Percentiles rank a stretch among this genome's conserved stretches.
These are phyloP conservation scores for Drosophila micromelanica DNA, from an alignment of 1,140 invertebrate species.

Conservation along the genomic window DNA sequence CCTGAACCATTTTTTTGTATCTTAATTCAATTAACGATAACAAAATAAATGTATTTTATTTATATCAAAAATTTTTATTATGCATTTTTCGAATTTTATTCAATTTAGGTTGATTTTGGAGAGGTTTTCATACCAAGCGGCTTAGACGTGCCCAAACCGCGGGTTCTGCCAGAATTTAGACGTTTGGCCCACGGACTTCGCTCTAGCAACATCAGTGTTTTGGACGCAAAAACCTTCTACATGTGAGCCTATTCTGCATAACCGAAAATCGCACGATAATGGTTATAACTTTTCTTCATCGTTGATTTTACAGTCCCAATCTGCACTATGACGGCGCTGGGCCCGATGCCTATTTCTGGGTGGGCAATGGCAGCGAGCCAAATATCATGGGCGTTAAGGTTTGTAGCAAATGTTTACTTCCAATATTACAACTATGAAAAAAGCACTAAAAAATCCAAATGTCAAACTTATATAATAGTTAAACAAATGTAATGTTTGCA, in stretches of 20 bases:
- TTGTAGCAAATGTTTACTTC: slow-evolving; percentile 9
- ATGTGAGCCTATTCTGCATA: slow-evolving; percentile 40
- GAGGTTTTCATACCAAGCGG: slow-evolving; percentile 91
- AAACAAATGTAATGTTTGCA: no score
- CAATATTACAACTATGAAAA: no score
- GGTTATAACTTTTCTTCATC: not conserved
- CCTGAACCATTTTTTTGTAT: not conserved
- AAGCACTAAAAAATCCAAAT: no score
- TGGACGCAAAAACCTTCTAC: slow-evolving; percentile 96
- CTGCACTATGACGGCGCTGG: slow-evolving; percentile 95
- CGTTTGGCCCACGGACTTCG: slow-evolving; percentile 93
- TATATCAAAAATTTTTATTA: no score
- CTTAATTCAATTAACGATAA: no score
- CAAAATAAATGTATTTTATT: not conserved
- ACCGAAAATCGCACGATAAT: no score
- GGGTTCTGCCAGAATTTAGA: slow-evolving; percentile 93
- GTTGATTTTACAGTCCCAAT: slow-evolving; percentile 89
- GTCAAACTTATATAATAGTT: no score
- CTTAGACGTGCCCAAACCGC: slow-evolving; percentile 90
- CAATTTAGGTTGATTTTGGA: slow-evolving; percentile 92
- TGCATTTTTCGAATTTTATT: not conserved
- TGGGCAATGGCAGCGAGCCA: slow-evolving; percentile 93
- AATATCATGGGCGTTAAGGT: slow-evolving; percentile 93
- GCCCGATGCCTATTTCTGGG: slow-evolving; percentile 96
- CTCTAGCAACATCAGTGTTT: slow-evolving; percentile 95